Conservation (phyloP, 2,888 invertebrate species). For the Sinohyriopsis cumingii region DNA sequence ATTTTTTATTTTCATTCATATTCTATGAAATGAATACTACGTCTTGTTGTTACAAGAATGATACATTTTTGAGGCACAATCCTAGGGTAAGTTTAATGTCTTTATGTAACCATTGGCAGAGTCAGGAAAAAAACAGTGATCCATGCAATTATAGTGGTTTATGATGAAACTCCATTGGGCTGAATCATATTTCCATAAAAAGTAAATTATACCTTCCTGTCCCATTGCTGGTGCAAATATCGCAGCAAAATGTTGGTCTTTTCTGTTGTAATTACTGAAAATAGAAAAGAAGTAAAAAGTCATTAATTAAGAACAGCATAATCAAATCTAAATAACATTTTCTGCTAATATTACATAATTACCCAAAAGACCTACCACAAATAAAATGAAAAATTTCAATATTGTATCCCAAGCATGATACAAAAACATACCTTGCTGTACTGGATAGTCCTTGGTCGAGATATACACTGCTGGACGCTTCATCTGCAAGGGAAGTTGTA, state of each 20-base stretch:
- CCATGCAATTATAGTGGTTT: no score
- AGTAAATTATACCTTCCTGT: constrained; percentile 77
- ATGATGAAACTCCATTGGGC: not conserved
- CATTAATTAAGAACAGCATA: not conserved
- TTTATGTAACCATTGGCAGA: no score
- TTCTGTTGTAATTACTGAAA: constrained; percentile 94
- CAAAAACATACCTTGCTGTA: constrained; percentile 84
- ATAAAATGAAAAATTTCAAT: not conserved
- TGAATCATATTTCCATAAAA: not conserved
- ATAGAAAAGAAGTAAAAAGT: constrained; percentile 20
- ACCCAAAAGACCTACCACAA: no score
- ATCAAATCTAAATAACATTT: not conserved
- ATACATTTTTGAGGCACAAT: no score
- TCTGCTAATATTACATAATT: not conserved
- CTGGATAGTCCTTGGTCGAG: constrained; percentile 92
- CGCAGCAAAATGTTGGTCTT: constrained; percentile 94
- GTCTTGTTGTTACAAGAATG: no score
- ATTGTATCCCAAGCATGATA: not conserved
- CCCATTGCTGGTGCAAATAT: constrained; percentile 96
- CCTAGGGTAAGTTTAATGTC: no score
- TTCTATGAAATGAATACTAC: no score
- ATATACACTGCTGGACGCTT: constrained; percentile 93
- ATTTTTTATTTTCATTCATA: no score
- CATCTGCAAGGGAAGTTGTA: constrained; percentile 71
- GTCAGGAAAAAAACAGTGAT: no score